Conservation (phyloP, 2,797 vertebrate species). For the Pseudomugil tenellus region DNA sequence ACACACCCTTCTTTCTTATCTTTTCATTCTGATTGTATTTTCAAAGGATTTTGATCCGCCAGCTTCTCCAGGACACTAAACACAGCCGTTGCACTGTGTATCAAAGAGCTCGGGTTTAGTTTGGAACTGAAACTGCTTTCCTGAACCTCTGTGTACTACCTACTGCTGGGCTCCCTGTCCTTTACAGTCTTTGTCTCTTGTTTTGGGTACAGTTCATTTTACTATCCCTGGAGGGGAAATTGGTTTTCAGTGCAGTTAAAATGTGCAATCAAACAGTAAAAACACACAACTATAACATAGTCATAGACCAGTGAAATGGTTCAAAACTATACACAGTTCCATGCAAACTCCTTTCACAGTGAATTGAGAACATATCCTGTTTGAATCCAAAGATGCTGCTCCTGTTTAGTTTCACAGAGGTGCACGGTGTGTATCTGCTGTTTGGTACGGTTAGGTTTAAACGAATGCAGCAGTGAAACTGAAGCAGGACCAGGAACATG, state of each 20-base stretch:
- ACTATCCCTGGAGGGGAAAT: no score
- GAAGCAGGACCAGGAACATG: background rate
- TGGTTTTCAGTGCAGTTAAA: no score
- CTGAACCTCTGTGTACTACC: slow-evolving; percentile 23
- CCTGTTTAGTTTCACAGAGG: background rate
- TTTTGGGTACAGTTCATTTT: no score
- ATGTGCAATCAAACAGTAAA: no score
- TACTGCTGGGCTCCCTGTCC: slow-evolving; percentile 26
- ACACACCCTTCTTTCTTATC: slow-evolving; percentile 29
- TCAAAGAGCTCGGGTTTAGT: slow-evolving; percentile 42
- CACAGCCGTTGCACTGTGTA: slow-evolving; percentile 48
- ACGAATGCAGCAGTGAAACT: background rate
- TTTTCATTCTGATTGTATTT: slow-evolving; percentile 41
- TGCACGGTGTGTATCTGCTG: background rate
- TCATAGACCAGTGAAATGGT: no score
- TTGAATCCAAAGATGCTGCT: background rate
- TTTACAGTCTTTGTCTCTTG: background rate
- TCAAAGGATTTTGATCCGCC: slow-evolving; percentile 41
- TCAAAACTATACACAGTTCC: no score
- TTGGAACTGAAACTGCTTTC: slow-evolving; percentile 34
- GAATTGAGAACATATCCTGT: no score
- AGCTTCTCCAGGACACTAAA: slow-evolving; percentile 35
- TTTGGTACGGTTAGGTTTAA: background rate
- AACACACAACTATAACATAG: no score
- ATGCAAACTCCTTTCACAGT: no score